Evolutionary conservation across 2,888 invertebrate species (phyloP), one percentile per base, ranked within the genome.

Genomic region (Lymantria dispar): DNA sequence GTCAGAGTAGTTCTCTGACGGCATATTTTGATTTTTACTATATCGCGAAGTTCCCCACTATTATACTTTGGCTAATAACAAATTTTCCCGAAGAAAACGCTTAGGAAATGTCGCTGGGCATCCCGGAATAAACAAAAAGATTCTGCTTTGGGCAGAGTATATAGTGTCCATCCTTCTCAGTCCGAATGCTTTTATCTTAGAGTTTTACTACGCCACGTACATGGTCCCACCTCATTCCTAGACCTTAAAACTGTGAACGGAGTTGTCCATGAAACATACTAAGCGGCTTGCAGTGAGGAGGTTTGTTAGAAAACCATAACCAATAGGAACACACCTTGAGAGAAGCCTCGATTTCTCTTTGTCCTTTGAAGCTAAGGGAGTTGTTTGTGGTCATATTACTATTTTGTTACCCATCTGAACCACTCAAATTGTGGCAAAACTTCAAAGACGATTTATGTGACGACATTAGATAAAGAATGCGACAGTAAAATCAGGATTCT

Each of bases 231-330:
- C 7, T 51, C 43, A 45, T 48, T 52, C 3, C 5, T 8, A 3
- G 8, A 47, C 10, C 3, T 47, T 0, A 53, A 48, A 53, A 56
- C 50, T 8, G 37, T 53, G 0, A 29, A 52, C 8, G 45, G 52
- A 2, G 5, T 47, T 47, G 12, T 45, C 14, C 50, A 52, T 15
- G 55, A 48, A 7, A 52, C 47, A 1, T 47, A 45, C 36, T 49
- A 52, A 52, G 49, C 45, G 9, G 56, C 52, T 42, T 56, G 49
- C 42, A 39, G 52, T 1, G 55, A 49, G 31, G 49, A 44, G 52
- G 59, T 61, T 65, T 61, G 43, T 45, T 65, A 11, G 55, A 58
- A 68, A 59, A 56, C n/a, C 56, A 68, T 50, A 43, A 61, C n/a
- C 62, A 67, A 8, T 69, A 57, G 67, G 56, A 48, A 15, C 54